Evolutionary conservation across 30 jellyfish, hydroid and myxozoan species (phyloP), one percentile per base, ranked within the genome.

Genomic region (Pseudorhiza aurosa): DNA sequence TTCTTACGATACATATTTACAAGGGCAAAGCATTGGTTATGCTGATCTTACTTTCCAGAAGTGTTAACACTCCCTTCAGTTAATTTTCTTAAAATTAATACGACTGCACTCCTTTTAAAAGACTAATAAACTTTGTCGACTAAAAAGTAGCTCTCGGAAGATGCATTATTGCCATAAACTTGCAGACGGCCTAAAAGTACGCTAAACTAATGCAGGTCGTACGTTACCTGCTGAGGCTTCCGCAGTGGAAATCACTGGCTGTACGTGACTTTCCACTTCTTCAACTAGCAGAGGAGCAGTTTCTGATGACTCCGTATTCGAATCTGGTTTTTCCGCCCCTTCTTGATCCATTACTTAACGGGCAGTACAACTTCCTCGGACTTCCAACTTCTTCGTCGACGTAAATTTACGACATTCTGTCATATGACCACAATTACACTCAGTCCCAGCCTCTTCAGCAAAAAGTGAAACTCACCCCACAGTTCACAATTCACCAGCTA

Each of bases 401-500:
- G 50, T 39, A 39, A 39, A 39, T 4, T 19, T 19, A 6, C 14
- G 67, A 53, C n/a, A 1, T 19, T 35, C 11, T 32, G 77, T 64
- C 77, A 64, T 64, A 64, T 64, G 77, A 64, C 59, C 31, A 30
- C 77, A 64, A 64, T 17, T 1, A 24, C 36, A 19, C 67, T 35
- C 50, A 64, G 51, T 10, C 77, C 77, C 77, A 64, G 77, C 18
- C 77, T 59, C 22, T 53, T 15, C n/a, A n/a, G n/a, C n/a, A n/a
- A n/a, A n/a, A n/a, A n/a, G n/a, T n/a, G n/a, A n/a, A n/a, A n/a
- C n/a, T n/a, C n/a, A n/a, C n/a, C n/a, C n/a, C n/a, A n/a, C n/a
- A n/a, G n/a, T n/a, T n/a, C n/a, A n/a, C n/a, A n/a, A n/a, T n/a
- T n/a, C n/a, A n/a, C n/a, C n/a, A n/a, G n/a, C n/a, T n/a, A n/a